Conservation (phyloP, 2,888 invertebrate species). For the Hymenopus coronatus region DNA sequence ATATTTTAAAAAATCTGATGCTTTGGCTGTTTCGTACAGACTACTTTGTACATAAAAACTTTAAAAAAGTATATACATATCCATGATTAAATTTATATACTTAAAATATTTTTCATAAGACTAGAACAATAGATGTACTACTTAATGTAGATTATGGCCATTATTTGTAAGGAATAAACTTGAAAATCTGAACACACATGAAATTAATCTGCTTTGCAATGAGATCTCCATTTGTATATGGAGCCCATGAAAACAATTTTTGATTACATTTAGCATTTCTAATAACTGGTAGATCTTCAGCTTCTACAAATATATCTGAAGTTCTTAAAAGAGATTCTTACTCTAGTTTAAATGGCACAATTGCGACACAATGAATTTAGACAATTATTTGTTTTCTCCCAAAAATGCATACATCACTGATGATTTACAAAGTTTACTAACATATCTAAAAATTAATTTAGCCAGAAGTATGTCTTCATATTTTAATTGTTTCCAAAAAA, state of each 20-base stretch:
- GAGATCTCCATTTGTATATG: background rate
- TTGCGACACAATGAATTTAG: too few species aligned
- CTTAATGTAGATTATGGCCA: background rate
- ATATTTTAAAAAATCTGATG: background rate
- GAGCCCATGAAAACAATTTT: background rate
- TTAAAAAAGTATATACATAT: background rate
- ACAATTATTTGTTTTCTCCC: too few species aligned
- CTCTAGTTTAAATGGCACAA: too few species aligned
- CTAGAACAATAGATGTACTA: background rate
- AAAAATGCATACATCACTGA: too few species aligned
- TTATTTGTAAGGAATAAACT: background rate
- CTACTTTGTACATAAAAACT: background rate
- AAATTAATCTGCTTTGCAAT: background rate
- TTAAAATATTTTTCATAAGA: background rate
- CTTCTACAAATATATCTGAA: too few species aligned
- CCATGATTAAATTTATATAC: background rate
- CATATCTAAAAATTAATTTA: too few species aligned
- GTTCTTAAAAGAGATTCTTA: too few species aligned
- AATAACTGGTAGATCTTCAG: too few species aligned
- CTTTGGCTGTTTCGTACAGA: background rate
- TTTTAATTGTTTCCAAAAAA: too few species aligned
- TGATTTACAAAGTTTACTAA: too few species aligned
- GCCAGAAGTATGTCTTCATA: too few species aligned
- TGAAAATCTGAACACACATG: background rate
- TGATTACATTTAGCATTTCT: background rate